Evolutionary conservation across 2,888 invertebrate species (phyloP), one percentile per base, ranked within the genome.

Genomic region (Phorcus lineatus): DNA sequence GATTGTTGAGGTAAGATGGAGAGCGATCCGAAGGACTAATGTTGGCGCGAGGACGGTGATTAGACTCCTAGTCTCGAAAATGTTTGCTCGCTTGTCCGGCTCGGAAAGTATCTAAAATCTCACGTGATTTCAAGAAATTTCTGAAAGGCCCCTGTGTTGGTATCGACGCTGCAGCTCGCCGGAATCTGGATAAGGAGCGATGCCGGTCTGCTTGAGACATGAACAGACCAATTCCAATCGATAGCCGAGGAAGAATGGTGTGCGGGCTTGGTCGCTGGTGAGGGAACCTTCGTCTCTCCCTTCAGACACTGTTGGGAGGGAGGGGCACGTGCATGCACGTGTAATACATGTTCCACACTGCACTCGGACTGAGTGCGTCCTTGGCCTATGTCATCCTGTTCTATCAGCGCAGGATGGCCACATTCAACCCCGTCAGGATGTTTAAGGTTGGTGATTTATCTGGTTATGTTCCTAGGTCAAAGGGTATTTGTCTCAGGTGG

Each of bases 41-140:
- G 28, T 16, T 24, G 28, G 62, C 62, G 22, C 24, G 28, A 11
- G 24, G 22, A 28, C 28, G 62, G 22, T 62, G 62, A 62, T 62
- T 62, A 62, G 62, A 24, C 62, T 28, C 13, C 62, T 24, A 28
- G 28, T 62, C 62, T 28, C 28, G 62, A 24, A 17, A 16, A 62
- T 24, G 62, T 62, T 62, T 62, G 62, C 24, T 28, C 28, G 24
- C 28, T 16, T 16, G 24, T 62, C 62, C 28, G 13, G 62, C 24
- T 62, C 62, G 62, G 24, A 62, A 62, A 28, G 62, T 62, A 62
- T 62, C 62, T 62, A 62, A 62, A 28, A 28, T 62, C 28, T 62
- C 62, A 62, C 62, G 62, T 62, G 62, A 62, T 62, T 62, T 62
- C 62, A 24, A 62, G 62, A 62, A 62, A 62, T 28, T 62, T 62